Base-by-base conservation (phyloP, 53 echinoderm and acorn worm species). In the Zoroaster sp. region DNA sequence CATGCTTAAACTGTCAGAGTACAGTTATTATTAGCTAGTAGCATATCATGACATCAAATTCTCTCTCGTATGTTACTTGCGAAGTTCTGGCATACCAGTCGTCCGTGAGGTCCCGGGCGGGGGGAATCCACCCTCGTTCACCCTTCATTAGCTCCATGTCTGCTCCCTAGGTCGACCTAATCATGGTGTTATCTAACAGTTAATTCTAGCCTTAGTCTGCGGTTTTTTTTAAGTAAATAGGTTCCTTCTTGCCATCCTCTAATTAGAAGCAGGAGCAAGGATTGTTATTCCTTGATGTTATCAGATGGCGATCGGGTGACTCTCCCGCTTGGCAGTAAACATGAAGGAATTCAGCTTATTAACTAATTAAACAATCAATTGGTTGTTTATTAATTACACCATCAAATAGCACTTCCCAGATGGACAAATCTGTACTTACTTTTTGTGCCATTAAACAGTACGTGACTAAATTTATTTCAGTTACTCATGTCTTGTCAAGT, bases 151-250 rank as follows among this genome's bases (percentile, higher is more conserved):
- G 46, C 69, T 51, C 71, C 12, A 46, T 31, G 66, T 85, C 85
- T 70, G 71, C 85, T 36, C 10, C 45, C 85, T 69, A 71, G 70
- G 33, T 71, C 71, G 71, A 85, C 23, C 35, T 85, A 85, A 85
- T 71, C 85, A 85, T 37, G 36, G 70, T 70, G 70, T 85, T 85
- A 85, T 85, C 85, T 85, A 85, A 71, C 33, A 71, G 85, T 85
- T 85, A 47, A 71, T 85, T 85, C 83, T n/a, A 68, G 66, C 68
- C 85, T 38, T 34, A 31, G 55, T 55, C 55, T n/a, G 15, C 35
- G 6, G 37, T 35, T 20, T 59, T 25, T 55, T 7, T n/a, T n/a
- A 55, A 79, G 51, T 47, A 85, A 85, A 71, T 31, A 46, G 33
- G 43, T 34, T 30, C 63, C 59, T n/a, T 23, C 55, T 38, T 33